Base-by-base conservation (phyloP, 2,888 invertebrate genomes). In the Neoascia interrupta region DNA sequence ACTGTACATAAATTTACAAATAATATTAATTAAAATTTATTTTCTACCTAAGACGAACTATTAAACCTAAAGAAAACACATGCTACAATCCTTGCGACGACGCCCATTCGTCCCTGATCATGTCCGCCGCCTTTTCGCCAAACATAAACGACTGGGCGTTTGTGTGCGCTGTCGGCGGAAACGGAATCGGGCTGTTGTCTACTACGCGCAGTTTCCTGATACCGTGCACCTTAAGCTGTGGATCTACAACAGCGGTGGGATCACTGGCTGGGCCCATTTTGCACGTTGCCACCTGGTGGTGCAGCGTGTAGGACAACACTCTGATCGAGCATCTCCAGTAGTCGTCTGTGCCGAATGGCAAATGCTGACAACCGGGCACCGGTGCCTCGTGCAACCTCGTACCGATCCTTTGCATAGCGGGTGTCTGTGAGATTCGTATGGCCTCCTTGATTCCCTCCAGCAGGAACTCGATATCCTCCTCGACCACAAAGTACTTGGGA, bases 311-410 rank as follows among this genome's bases (percentile, higher is more conserved):
- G 0, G 93, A 91, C 34, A 92, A 87, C 10, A 90, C 91, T 10
- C 92, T 89, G 6, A 92, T 87, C 1, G 92, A 92, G 85, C 94
- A 94, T 81, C 92, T 91, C 93, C 94, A 94, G 84, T 94, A 94
- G 23, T 91, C 91, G 70, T 94, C 93, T 0, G 91, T 89, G 79
- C 91, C 91, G 68, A 91, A 92, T 2, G 79, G 73, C 13, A 87
- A 81, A 0, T 85, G 80, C 19, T 88, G 88, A 84, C 93, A 93
- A 1, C 89, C 90, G 0, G 91, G 91, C 66, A 90, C 89, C 2
- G 89, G 87, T 1, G 89, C 89, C 26, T 90, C 91, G 54, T 91
- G 86, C 3, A 92, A 83, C 13, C 86, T 87, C 0, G 92, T 89
- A 0, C 92, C 92, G 21, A 91, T 90, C 18, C 88, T 89, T 83